Evolutionary conservation across 2,113 vertebrate genomes (phyloP).

Genomic region (Gallinago jamesoni): DNA sequence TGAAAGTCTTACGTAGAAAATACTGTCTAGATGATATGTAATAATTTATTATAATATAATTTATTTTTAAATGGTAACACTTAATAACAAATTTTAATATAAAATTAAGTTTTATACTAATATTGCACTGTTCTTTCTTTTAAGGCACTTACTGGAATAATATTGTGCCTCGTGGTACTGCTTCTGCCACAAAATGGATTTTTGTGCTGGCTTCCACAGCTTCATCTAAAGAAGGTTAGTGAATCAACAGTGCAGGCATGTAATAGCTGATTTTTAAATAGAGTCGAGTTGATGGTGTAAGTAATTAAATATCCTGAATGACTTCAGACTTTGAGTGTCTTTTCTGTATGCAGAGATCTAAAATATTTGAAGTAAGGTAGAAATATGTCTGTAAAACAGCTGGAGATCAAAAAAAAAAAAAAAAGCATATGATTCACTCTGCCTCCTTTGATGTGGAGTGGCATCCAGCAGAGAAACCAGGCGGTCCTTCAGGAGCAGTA

Average conservation of each 20-base stretch:
- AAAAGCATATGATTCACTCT: background rate
- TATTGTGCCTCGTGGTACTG: constrained; percentile 91
- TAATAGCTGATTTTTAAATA: background rate
- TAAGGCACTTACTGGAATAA: constrained; percentile 93
- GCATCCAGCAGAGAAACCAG: background rate
- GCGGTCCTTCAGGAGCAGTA: background rate
- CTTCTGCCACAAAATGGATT: constrained; percentile 92
- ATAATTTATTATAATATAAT: background rate
- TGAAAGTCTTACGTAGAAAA: background rate
- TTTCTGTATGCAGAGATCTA: background rate
- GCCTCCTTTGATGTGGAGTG: background rate
- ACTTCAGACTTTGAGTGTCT: background rate
- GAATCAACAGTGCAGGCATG: background rate
- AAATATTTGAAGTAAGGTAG: background rate
- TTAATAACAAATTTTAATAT: background rate
- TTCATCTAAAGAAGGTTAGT: constrained; percentile 85
- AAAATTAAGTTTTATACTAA: background rate
- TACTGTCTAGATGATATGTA: background rate
- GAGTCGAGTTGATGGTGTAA: background rate
- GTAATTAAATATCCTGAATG: background rate
- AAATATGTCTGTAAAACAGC: background rate
- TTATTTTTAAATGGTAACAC: background rate
- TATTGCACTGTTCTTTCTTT: background rate
- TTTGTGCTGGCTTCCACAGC: constrained; percentile 88
- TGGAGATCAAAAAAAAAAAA: background rate